Base-by-base conservation (phyloP, 64 coral and sea anemone genomes). In the Cladopsammia gracilis region DNA sequence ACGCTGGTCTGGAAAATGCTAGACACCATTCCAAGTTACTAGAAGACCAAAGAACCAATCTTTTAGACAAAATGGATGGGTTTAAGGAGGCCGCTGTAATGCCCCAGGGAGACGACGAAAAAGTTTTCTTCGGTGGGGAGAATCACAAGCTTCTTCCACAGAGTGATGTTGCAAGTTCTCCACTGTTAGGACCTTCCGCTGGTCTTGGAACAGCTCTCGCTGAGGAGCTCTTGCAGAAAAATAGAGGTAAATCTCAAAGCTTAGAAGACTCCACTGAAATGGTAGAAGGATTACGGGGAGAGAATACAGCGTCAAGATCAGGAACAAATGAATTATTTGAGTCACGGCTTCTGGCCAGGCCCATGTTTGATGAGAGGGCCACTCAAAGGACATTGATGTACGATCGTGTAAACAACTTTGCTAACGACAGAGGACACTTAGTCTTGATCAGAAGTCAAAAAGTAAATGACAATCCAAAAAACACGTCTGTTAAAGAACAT, bases 201-300 rank as follows among this genome's bases (percentile, higher is more conserved):
- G 62, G 80, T 44, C 80, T 84, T 10, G 80, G 80, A 14, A 24
- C 80, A 20, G 80, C 80, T 2, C 44, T 84, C 12, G 80, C 80
- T 64, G 80, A 84, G 3, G 80, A 84, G 46, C 45, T 84, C 19
- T 61, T 84, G 10, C 80, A 84, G 62, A 84, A 84, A 62, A 47
- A 64, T 50, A 84, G 45, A 66, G 80, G 80, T 8, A 84, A 84
- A 48, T 67, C 19, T 64, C 16, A 67, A 42, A 23, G 11, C 66
- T 4, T 64, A 20, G 80, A 64, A 23, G 80, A 84, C 62, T 84
- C 80, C 1, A 67, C 80, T 49, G 62, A 68, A n/a, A 84, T 84
- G 16, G n/a, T 84, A 10, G 16, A 68, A 67, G 61, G 62, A 67
- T 48, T 75, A 49, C 13, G 45, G 15, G 72, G 47, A 48, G 46